These are phyloP conservation scores for Halichoerus grypus DNA, from an alignment of 2,113 vertebrate species.

Conservation along the genomic window DNA sequence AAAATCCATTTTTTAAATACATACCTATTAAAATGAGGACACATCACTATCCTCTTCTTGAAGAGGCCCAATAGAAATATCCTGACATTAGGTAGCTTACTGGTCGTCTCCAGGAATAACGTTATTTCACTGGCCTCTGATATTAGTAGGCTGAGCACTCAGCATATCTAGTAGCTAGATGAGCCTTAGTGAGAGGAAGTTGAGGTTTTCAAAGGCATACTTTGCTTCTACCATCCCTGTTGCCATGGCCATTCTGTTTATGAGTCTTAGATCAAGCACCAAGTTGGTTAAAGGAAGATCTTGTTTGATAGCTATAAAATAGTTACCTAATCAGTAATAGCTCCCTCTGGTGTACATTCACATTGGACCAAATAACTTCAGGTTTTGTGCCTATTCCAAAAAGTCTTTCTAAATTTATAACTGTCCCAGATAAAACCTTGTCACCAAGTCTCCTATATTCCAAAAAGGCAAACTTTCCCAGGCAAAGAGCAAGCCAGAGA, in stretches of 20 bases:
- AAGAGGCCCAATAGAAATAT: not conserved
- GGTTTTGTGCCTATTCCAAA: not conserved
- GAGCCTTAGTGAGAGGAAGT: not conserved
- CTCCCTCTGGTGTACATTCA: not conserved
- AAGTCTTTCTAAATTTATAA: not conserved
- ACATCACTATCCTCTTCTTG: not conserved
- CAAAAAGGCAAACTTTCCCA: not conserved
- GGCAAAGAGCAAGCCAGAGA: not conserved
- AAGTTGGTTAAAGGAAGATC: not conserved
- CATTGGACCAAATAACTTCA: not conserved
- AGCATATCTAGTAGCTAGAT: not conserved
- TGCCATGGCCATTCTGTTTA: not conserved
- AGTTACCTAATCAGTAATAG: not conserved
- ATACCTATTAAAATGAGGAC: not conserved
- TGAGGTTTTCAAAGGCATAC: not conserved
- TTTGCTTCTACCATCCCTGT: not conserved
- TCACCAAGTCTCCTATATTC: not conserved
- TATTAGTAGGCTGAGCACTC: not conserved
- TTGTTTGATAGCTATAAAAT: not conserved
- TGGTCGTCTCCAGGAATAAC: not conserved
- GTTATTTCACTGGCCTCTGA: not conserved
- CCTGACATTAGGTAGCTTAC: not conserved
- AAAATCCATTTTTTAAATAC: not conserved
- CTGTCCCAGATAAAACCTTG: not conserved
- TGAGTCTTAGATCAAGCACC: not conserved